phyloP scores from a whole-genome alignment of 2,888 invertebrate genomes.

The Myopa testacea region DNA sequence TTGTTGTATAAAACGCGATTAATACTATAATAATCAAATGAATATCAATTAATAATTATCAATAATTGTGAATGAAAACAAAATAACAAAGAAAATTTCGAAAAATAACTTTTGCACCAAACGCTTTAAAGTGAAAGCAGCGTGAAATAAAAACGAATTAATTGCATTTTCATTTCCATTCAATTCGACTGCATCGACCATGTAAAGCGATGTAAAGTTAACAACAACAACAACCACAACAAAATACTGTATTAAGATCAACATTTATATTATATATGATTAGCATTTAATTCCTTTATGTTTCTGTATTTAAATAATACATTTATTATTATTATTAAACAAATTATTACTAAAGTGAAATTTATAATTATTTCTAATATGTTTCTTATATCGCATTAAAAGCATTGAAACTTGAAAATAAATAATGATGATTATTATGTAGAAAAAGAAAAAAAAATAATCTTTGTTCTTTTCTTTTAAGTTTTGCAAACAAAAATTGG shows the following conservation, averaged over 20 bases:
- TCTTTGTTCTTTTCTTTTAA: conserved; percentile 10
- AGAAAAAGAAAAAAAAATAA: conserved; percentile 20
- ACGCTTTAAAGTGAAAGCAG: neutral
- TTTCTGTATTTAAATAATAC: conserved; percentile 5
- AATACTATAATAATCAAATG: too few species aligned
- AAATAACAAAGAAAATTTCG: neutral
- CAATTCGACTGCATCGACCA: neutral
- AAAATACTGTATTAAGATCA: neutral
- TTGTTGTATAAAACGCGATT: conserved; percentile 31
- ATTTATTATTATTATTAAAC: conserved; percentile 7
- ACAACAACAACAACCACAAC: neutral
- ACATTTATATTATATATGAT: neutral
- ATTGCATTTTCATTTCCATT: neutral
- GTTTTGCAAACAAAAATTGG: neutral
- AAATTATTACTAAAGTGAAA: conserved; percentile 20
- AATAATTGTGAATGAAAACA: conserved; percentile 4
- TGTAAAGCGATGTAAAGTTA: neutral
- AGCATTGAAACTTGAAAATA: conserved; percentile 30
- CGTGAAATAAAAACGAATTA: neutral
- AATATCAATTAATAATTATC: neutral
- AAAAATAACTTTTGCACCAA: neutral
- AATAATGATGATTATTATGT: conserved; percentile 35
- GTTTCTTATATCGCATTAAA: conserved; percentile 28
- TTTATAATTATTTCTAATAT: conserved; percentile 16
- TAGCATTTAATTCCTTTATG: conserved; percentile 31